phyloP scores from a whole-genome alignment of 92 coral and sea anemone genomes.

The Metridium senile region DNA sequence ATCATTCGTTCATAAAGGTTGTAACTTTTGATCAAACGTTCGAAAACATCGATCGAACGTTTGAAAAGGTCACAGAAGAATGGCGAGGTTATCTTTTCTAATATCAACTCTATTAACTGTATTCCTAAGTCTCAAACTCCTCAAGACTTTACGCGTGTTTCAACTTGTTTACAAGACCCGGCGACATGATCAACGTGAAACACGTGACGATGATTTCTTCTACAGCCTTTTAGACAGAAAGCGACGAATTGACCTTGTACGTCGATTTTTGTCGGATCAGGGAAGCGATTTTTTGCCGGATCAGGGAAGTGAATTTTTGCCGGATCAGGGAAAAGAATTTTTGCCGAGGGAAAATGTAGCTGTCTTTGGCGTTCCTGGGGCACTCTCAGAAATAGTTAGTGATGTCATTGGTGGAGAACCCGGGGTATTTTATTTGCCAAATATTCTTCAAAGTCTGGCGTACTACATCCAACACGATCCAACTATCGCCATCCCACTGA shows the following conservation, averaged over 20 bases:
- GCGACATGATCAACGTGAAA: not conserved
- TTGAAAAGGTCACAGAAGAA: not conserved
- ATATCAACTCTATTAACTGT: not conserved
- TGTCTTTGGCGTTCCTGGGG: slow-evolving; percentile 33
- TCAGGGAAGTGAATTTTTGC: too few relatives aligned
- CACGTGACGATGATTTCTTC: not conserved
- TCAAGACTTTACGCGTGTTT: not conserved
- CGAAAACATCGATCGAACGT: not conserved
- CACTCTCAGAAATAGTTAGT: slow-evolving; percentile 26
- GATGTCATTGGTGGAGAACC: slow-evolving; percentile 16
- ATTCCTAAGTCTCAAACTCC: not conserved
- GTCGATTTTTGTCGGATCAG: not conserved
- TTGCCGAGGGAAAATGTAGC: slow-evolving; percentile 15
- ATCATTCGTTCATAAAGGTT: not conserved
- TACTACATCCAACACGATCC: slow-evolving; percentile 31
- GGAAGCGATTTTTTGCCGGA: not conserved
- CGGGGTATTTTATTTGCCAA: slow-evolving; percentile 21
- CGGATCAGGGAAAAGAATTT: not conserved
- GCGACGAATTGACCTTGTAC: not conserved
- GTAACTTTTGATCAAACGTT: not conserved
- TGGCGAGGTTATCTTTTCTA: not conserved
- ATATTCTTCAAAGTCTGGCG: slow-evolving; percentile 5
- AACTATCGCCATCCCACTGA: slow-evolving; percentile 39
- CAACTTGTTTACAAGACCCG: not conserved
- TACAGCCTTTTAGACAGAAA: not conserved